These are phyloP conservation scores for Pelobates fuscus DNA, from an alignment of 2,113 vertebrate genomes.

Conservation along the genomic window DNA sequence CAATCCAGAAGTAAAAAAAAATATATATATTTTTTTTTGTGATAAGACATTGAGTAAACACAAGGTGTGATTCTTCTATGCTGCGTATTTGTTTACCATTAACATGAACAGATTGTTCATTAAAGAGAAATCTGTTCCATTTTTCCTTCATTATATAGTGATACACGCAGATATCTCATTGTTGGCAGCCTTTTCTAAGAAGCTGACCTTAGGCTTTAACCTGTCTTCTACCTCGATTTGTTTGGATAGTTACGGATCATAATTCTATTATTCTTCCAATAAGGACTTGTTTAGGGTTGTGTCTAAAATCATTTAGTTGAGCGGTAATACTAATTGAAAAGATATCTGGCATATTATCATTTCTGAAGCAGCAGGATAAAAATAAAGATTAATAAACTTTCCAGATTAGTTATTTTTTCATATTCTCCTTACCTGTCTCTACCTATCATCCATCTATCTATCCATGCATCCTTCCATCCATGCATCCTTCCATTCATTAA, in stretches of 20 bases:
- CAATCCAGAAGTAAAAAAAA: background rate
- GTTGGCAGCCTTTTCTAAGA: conserved; percentile 29
- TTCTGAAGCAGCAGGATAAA: too few relatives aligned
- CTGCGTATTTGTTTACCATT: conserved; percentile 37
- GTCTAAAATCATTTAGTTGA: too few relatives aligned
- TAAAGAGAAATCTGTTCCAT: conserved; percentile 47
- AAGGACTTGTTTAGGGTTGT: conserved; percentile 22
- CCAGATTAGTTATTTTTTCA: too few relatives aligned
- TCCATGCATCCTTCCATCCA: too few relatives aligned
- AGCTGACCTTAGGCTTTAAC: conserved; percentile 31
- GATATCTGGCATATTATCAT: too few relatives aligned
- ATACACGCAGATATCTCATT: conserved; percentile 58
- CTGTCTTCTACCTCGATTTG: conserved; percentile 48
- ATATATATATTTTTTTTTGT: too few relatives aligned
- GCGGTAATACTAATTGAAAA: too few relatives aligned
- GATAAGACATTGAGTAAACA: too few relatives aligned
- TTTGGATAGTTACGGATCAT: conserved; percentile 33
- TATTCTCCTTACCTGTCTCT: too few relatives aligned
- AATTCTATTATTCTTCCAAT: conserved; percentile 38
- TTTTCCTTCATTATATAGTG: conserved; percentile 34
- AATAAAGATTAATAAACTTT: too few relatives aligned
- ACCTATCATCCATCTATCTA: too few relatives aligned
- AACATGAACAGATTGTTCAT: conserved; percentile 51
- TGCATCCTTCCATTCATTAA: too few relatives aligned
- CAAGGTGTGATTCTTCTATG: conserved; percentile 12